Percentiles rank a stretch among this genome's conserved stretches.
These are phyloP conservation scores for Fistularia commersonii DNA, from an alignment of 2,797 vertebrate species.

Conservation along the genomic window DNA sequence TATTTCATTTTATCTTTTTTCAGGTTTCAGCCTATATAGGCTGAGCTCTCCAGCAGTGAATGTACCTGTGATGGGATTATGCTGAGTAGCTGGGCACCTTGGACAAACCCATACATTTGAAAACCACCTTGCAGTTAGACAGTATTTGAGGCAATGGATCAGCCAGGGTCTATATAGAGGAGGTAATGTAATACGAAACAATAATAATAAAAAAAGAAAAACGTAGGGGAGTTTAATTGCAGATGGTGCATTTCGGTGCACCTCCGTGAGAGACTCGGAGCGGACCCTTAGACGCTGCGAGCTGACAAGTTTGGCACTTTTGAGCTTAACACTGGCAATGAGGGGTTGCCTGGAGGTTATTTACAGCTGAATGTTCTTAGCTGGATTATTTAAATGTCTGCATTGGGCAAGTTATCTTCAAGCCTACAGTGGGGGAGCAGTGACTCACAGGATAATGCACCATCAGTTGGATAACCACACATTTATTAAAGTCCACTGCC, in stretches of 20 bases:
- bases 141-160: too few relatives aligned
- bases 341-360: conserved; percentile 4
- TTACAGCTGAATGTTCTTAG: conserved; percentile 2
- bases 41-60: conserved; percentile 13
- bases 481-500: conserved; percentile 8
- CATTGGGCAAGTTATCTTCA: conserved; percentile 4
- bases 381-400: background rate
- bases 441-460: conserved; percentile 7
- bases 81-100: background rate
- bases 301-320: conserved; percentile 8
- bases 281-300: conserved; percentile 6
- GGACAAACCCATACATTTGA: conserved; percentile 1
- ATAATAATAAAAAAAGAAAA: conserved; percentile 1
- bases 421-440: too few relatives aligned
- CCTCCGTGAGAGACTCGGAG: conserved; percentile 5
- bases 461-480: background rate
- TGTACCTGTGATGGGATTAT: conserved; percentile 16
- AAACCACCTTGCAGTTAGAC: background rate
- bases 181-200: background rate
- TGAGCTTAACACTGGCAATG: background rate
- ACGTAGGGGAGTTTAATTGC: conserved; percentile 12
- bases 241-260: conserved; percentile 8
- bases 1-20: background rate
- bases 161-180: background rate
- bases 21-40: conserved; percentile 8